Percentiles rank a stretch among this genome's conserved stretches.
phyloP scores from a whole-genome alignment of 2,113 vertebrate genomes.

The Sterna hirundo region DNA sequence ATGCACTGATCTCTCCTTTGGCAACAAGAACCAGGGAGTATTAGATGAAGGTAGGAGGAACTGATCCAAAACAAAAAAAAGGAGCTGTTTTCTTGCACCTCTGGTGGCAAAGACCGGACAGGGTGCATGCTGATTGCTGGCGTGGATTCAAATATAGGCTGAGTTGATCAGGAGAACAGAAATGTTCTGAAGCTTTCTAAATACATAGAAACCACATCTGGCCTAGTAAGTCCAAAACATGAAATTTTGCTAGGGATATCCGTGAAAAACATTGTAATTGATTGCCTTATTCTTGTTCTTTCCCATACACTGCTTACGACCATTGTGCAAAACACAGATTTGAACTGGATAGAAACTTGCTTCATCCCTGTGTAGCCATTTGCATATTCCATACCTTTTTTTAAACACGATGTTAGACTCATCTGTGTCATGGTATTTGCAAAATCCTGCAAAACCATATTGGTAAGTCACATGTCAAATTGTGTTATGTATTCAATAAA shows the following conservation, averaged over 20 bases:
- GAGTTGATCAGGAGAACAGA: not conserved
- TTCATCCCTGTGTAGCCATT: not conserved
- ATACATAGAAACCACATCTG: not conserved
- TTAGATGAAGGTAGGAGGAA: not conserved
- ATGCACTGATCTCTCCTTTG: not conserved
- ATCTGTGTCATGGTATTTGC: fast-evolving
- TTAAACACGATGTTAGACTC: not conserved
- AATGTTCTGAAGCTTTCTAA: not conserved
- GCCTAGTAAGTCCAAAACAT: not conserved
- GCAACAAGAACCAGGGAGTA: not conserved
- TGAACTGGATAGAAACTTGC: not conserved
- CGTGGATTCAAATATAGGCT: not conserved
- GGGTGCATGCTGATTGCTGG: not conserved
- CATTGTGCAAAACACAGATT: not conserved
- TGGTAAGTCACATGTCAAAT: fast-evolving
- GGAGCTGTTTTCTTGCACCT: not conserved
- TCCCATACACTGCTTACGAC: fast-evolving
- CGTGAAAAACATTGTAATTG: not conserved
- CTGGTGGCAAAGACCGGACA: not conserved
- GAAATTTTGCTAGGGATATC: not conserved
- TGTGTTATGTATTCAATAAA: not conserved
- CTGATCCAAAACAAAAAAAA: not conserved
- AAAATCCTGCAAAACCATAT: not conserved
- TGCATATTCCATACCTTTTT: not conserved
- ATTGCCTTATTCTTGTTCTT: not conserved